Base-by-base conservation (phyloP, 2,888 invertebrate species). In the Caenorhabditis panamensis region DNA sequence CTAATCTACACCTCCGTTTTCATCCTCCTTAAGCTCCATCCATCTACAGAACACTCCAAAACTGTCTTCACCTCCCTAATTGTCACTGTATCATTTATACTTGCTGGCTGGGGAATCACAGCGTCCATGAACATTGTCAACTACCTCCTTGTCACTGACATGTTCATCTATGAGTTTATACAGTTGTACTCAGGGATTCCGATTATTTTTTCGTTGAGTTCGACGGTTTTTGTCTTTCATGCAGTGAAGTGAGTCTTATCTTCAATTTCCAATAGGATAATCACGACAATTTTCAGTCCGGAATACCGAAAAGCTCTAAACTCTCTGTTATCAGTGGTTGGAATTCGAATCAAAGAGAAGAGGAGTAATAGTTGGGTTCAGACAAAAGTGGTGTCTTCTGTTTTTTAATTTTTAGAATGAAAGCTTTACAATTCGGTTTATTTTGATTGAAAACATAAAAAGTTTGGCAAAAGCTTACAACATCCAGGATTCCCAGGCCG, bases 1-100 rank as follows among this genome's bases (percentile, higher is more conserved):
- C 3, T 47, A 2, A 47, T 47, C 47, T 47, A 47, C 47, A 47
- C 47, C 18, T 3, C 47, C 47, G 47, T 47, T 18, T 47, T 9
- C 47, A 20, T 47, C 47, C 47, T 47, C 20, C 47, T 47, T 3
- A 47, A 47, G 18, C n/a, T 3, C 4, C n/a, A 47, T 18, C 18
- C 47, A 20, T 4, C 47, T 5, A 47, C 4, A 2, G 47, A n/a
- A 3, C 47, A 18, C 9, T 47, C 47, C 18, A 47, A 47, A 20
- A 47, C 47, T 18, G 47, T 47, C 18, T 47, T 47, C 47, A n/a
- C n/a, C 47, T 47, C 47, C 4, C 47, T 47, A n/a, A 20, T 47
- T 9, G 20, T 47, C 47, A 47, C 47, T 3, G 47, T 47, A 2
- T 18, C 18, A n/a, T 47, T 47, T 18, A 20, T 47, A 4, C 18